phyloP scores from a whole-genome alignment of 2,113 vertebrate genomes.

The Cyprinus carpio region DNA sequence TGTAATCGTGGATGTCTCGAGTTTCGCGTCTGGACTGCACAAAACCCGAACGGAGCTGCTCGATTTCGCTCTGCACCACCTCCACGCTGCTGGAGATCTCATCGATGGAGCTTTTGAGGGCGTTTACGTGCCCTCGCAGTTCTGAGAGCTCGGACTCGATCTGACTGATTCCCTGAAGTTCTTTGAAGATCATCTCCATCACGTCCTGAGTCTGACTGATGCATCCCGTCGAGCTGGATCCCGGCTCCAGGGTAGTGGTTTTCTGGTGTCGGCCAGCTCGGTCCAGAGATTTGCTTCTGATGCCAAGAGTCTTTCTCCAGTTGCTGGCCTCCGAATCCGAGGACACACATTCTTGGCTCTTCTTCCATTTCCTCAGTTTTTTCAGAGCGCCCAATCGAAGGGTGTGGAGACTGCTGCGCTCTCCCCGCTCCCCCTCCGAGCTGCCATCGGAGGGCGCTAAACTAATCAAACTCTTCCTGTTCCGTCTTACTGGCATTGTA shows the following conservation, averaged over 20 bases:
- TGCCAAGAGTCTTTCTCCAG: slow-evolving; percentile 90
- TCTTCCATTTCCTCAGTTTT: slow-evolving; percentile 96
- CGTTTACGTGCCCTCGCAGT: slow-evolving; percentile 93
- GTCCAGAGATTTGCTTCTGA: slow-evolving; percentile 96
- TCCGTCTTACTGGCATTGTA: slow-evolving; percentile 94
- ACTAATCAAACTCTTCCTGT: slow-evolving; percentile 93
- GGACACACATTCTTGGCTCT: slow-evolving; percentile 96
- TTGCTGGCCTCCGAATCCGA: slow-evolving; percentile 95
- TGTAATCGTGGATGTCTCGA: slow-evolving; percentile 96
- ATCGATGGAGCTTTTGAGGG: slow-evolving; percentile 96
- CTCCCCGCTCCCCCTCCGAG: slow-evolving; percentile 90
- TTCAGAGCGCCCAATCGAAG: slow-evolving; percentile 90
- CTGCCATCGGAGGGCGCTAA: slow-evolving; percentile 95
- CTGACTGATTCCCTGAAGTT: slow-evolving; percentile 98
- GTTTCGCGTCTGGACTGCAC: slow-evolving; percentile 97
- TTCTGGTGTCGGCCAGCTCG: slow-evolving; percentile 89
- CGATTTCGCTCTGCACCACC: slow-evolving; percentile 97
- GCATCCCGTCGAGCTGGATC: slow-evolving; percentile 93
- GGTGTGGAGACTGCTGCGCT: slow-evolving; percentile 84
- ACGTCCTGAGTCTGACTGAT: slow-evolving; percentile 98
- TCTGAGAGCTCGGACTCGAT: slow-evolving; percentile 97
- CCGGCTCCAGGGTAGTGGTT: slow-evolving; percentile 84
- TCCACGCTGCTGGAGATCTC: slow-evolving; percentile 98
- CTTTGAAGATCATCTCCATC: slow-evolving; percentile 99
- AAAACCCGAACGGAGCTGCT: slow-evolving; percentile 92